Conservation (phyloP, 2,113 vertebrate species). For the Micronycteris hirsuta region DNA sequence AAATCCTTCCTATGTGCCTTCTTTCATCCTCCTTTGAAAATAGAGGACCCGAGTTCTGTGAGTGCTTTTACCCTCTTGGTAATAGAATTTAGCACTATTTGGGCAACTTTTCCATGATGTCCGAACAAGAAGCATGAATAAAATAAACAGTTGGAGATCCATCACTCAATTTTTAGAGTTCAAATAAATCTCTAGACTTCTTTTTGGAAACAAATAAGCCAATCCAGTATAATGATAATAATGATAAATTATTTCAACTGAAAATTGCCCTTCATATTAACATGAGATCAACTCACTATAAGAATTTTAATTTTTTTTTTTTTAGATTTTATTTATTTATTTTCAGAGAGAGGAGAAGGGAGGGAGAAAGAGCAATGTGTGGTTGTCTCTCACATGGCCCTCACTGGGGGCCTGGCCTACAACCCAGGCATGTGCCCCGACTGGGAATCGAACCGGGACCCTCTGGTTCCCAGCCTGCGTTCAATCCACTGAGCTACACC, state of each 20-base stretch:
- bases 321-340: too few relatives aligned
- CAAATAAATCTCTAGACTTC: not conserved
- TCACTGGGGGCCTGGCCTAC: too few relatives aligned
- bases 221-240: not conserved
- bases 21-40: not conserved
- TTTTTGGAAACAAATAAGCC: not conserved
- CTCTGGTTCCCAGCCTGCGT: too few relatives aligned
- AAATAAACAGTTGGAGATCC: not conserved
- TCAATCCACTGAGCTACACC: too few relatives aligned
- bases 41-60: not conserved
- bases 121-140: not conserved
- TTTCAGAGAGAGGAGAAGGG: too few relatives aligned
- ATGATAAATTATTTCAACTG: not conserved
- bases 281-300: not conserved
- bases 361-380: too few relatives aligned
- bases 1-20: not conserved
- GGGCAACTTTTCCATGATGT: not conserved
- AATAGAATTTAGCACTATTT: not conserved
- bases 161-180: not conserved
- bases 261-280: not conserved
- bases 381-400: too few relatives aligned
- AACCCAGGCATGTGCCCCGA: too few relatives aligned
- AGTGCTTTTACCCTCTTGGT: not conserved
- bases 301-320: conserved; percentile 26
- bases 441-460: too few relatives aligned